Percentiles rank a stretch among this genome's conserved stretches.
Conservation (phyloP, 2,888 invertebrate species). For the Chrysolina oricalcia region DNA sequence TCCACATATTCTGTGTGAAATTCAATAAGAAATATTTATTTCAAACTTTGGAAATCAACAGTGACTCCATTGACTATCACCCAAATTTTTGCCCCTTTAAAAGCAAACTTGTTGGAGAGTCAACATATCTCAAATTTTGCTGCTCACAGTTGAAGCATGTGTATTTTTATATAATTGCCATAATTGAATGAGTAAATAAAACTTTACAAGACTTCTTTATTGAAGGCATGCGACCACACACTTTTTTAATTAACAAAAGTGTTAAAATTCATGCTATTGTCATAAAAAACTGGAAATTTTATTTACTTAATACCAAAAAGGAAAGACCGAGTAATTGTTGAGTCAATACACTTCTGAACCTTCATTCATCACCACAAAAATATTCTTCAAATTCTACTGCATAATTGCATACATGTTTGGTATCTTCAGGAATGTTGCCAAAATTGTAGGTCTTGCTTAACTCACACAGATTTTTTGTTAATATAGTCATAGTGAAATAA, state of each 20-base stretch:
- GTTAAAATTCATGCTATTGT: constrained; percentile 35
- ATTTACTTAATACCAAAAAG: constrained; percentile 30
- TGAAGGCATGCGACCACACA: constrained; percentile 39
- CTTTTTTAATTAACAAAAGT: constrained; percentile 31
- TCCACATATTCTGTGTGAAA: too few relatives aligned
- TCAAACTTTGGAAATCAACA: too few relatives aligned
- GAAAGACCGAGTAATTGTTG: constrained; percentile 33
- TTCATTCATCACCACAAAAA: background rate
- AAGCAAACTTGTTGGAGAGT: background rate
- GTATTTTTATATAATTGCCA: constrained; percentile 7
- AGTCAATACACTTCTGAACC: constrained; percentile 27
- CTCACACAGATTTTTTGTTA: too few relatives aligned
- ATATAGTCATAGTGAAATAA: too few relatives aligned
- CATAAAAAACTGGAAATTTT: constrained; percentile 34
- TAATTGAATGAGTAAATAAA: constrained; percentile 10
- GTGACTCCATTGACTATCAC: too few relatives aligned
- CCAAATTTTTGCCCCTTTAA: background rate
- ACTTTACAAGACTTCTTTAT: background rate
- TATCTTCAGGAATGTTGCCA: too few relatives aligned
- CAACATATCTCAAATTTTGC: background rate
- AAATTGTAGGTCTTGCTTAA: too few relatives aligned
- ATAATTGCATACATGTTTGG: background rate
- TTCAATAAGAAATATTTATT: too few relatives aligned
- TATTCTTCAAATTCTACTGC: background rate
- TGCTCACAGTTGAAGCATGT: background rate